Conservation (phyloP, 2,113 vertebrate genomes). For the Cochlearius cochlearius region DNA sequence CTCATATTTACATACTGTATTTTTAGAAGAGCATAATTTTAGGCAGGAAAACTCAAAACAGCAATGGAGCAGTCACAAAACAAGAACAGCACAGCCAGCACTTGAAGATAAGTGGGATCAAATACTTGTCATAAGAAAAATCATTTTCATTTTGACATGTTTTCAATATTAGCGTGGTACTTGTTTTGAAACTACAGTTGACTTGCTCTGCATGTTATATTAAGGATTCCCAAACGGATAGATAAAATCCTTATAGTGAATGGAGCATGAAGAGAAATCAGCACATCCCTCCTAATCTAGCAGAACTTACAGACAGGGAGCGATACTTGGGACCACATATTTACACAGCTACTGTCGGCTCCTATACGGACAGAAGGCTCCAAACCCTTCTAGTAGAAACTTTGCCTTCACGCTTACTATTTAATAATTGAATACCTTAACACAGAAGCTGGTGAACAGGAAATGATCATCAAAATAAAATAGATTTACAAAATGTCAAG, state of each 20-base stretch:
- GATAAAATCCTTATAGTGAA: neutral
- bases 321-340: neutral
- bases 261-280: constrained; percentile 37
- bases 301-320: neutral
- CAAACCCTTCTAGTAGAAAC: neutral
- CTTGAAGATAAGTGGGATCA: constrained; percentile 37
- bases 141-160: constrained; percentile 42
- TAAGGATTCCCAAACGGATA: constrained; percentile 32
- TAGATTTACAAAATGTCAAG: constrained; percentile 44
- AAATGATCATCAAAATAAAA: constrained; percentile 34
- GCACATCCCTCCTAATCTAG: constrained; percentile 3
- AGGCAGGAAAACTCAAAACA: constrained; percentile 21
- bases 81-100: neutral
- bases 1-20: constrained; percentile 3
- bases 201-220: neutral
- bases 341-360: neutral
- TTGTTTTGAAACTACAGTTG: constrained; percentile 47
- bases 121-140: constrained; percentile 34
- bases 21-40: constrained; percentile 25
- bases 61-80: neutral
- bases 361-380: neutral
- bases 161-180: neutral
- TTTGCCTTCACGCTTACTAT: neutral
- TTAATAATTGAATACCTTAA: constrained; percentile 30
- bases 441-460: neutral